Evolutionary conservation across 37 sponge, comb jelly and placozoan species (phyloP).

Genomic region (Hormiphora californensis): DNA sequence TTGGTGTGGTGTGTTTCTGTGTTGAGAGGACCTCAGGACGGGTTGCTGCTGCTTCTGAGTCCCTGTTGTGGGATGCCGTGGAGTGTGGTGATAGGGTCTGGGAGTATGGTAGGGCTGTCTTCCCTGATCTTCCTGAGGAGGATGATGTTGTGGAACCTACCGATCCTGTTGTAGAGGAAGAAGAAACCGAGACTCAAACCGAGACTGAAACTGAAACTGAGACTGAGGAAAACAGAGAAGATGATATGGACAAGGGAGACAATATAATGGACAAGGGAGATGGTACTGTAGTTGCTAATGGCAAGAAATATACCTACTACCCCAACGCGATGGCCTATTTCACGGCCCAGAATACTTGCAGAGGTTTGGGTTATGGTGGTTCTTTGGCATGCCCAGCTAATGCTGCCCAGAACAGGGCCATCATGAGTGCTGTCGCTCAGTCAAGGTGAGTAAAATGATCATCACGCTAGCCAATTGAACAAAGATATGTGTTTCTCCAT

Average conservation of each 20-base stretch:
- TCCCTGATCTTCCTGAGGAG: background rate
- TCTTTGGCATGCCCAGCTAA: background rate
- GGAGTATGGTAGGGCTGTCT: background rate
- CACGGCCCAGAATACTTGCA: background rate
- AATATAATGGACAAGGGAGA: background rate
- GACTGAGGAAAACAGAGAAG: background rate
- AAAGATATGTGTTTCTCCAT: too few species aligned
- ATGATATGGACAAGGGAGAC: background rate
- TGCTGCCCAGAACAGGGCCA: background rate
- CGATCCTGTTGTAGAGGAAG: background rate
- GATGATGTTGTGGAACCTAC: background rate
- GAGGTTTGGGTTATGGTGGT: background rate
- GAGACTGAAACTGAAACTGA: background rate
- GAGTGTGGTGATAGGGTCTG: background rate
- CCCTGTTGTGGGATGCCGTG: background rate
- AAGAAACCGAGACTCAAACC: background rate
- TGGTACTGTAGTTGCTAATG: background rate
- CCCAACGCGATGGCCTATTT: background rate
- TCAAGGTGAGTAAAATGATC: background rate
- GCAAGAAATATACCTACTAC: background rate
- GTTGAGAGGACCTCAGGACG: background rate
- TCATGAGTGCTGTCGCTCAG: background rate
- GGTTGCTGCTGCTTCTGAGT: background rate
- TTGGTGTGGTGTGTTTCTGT: constrained; percentile 5
- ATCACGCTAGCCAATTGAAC: too few species aligned